Percentiles rank a stretch among this genome's conserved stretches.
phyloP scores from a whole-genome alignment of 2,113 vertebrate species.

The Cyphomyrus discorhynchus region DNA sequence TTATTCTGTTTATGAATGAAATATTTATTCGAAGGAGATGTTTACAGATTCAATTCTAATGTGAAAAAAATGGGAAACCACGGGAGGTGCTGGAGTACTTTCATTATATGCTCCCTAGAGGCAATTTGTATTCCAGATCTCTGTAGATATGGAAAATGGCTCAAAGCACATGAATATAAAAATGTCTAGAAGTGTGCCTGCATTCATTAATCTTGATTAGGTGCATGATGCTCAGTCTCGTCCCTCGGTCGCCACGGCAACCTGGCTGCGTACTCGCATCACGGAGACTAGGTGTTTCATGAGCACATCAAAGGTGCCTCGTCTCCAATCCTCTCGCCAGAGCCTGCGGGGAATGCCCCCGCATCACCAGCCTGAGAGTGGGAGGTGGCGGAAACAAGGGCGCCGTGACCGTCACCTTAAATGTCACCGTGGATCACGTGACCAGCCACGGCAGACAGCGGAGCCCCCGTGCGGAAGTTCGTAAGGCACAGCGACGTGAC shows the following conservation, averaged over 20 bases:
- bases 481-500: not conserved
- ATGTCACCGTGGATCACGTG: not conserved
- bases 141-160: not conserved
- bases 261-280: not conserved
- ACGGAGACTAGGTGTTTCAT: not conserved
- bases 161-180: not conserved
- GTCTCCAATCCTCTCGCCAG: not conserved
- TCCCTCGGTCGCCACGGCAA: not conserved
- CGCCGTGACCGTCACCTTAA: not conserved
- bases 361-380: not conserved
- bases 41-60: not conserved
- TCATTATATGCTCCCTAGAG: not conserved
- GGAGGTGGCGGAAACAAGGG: not conserved
- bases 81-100: not conserved
- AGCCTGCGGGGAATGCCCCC: not conserved
- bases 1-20: not conserved
- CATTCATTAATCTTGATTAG: slow-evolving; percentile 13
- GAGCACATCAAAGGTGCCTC: slow-evolving; percentile 3
- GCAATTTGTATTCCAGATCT: slow-evolving; percentile 5
- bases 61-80: not conserved
- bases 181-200: not conserved
- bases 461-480: slow-evolving; percentile 1
- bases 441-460: not conserved
- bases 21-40: not conserved
- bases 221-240: not conserved